Evolutionary conservation across 2,888 invertebrate species (phyloP), one percentile per base, ranked within the genome.

Genomic region (Gastracanthus pulcherrimus): DNA sequence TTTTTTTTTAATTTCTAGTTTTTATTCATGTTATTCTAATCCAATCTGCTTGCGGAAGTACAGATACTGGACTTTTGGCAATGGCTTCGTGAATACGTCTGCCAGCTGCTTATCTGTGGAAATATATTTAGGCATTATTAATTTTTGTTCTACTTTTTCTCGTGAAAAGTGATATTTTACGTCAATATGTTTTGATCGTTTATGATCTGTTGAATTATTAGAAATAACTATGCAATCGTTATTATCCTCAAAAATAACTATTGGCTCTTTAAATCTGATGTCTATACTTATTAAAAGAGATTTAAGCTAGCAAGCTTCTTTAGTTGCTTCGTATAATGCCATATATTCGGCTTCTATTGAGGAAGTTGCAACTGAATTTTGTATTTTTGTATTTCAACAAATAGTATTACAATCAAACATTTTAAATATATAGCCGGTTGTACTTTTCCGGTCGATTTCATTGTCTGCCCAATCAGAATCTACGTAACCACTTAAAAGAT

Each of bases 71-170:
- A 16, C 7, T 31, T 72, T 62, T 78, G 82, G 76, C 41, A 83
- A 29, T 75, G 80, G 82, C 75, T 85, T 87, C 66, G 84, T 93
- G 88, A 93, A 92, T 92, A 90, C 90, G 92, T 93, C 87, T 92
- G 93, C 88, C 92, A 92, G 88, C 91, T 93, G 86, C 92, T 92
- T 89, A 92, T 92, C 86, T 93, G 90, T 87, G 92, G 93, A 87
- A 92, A 92, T 91, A 93, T 93, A 92, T n/a, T 45, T n/a, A n/a
- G n/a, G n/a, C n/a, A n/a, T n/a, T n/a, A n/a, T n/a, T n/a, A n/a
- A n/a, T 11, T 83, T 82, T 36, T 84, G 82, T 60, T 86, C 83
- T 11, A 86, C 77, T 80, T 86, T 82, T 69, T 87, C 85, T 78
- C 83, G 72, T 11, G 83, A 75, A 58, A 80, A 79, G 67, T 82